Conservation (phyloP, 2,797 vertebrate species). For the Amblyraja radiata region DNA sequence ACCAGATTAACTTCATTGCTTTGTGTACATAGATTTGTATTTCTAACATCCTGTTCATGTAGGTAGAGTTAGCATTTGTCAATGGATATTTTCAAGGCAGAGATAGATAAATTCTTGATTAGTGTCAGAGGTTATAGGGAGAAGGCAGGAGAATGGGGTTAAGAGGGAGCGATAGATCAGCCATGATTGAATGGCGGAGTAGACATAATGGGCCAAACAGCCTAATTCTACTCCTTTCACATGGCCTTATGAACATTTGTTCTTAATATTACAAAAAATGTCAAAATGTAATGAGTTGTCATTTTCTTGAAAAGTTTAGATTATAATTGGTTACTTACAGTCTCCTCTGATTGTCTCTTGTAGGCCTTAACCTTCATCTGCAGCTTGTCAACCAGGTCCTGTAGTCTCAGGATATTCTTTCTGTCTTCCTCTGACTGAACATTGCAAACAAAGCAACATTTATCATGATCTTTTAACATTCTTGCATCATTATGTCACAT, state of each 20-base stretch:
- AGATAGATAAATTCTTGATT: too few relatives aligned
- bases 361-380: constrained; percentile 76
- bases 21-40: too few relatives aligned
- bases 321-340: constrained; percentile 58
- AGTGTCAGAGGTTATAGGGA: too few relatives aligned
- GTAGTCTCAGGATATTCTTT: constrained; percentile 63
- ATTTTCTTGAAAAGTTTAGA: not conserved
- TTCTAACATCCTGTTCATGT: not conserved
- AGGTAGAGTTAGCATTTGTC: too few relatives aligned
- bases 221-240: too few relatives aligned
- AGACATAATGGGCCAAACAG: too few relatives aligned
- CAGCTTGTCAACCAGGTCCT: constrained; percentile 70
- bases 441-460: not conserved
- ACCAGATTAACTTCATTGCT: not conserved
- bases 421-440: constrained; percentile 69
- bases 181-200: too few relatives aligned
- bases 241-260: not conserved
- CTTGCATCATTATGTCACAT: too few relatives aligned
- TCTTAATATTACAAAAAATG: not conserved
- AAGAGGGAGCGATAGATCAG: too few relatives aligned
- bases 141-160: too few relatives aligned
- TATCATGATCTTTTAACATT: not conserved
- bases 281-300: not conserved
- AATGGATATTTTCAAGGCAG: too few relatives aligned
- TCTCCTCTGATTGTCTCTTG: constrained; percentile 75